Conservation (phyloP, 2,797 vertebrate genomes). For the Hypotaenidia philippensis region DNA sequence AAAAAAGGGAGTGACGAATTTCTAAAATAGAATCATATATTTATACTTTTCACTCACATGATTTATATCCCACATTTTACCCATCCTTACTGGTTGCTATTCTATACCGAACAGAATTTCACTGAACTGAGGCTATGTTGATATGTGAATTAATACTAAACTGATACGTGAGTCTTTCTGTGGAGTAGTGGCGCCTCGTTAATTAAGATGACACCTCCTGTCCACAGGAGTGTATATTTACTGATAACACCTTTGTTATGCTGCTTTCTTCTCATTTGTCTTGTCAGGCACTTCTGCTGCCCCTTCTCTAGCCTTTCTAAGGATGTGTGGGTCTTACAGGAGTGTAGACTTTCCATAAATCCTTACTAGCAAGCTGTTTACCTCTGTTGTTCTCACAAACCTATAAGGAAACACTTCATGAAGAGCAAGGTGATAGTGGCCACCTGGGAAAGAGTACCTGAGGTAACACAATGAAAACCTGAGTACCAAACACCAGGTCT, state of each 20-base stretch:
- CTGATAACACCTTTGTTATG: fast-evolving
- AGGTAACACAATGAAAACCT: not conserved
- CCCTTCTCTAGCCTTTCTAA: not conserved
- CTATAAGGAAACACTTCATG: not conserved
- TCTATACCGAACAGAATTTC: not conserved
- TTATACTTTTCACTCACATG: not conserved
- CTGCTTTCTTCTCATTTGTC: not conserved
- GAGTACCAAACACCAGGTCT: not conserved
- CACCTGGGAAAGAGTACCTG: not conserved
- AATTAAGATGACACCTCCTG: not conserved
- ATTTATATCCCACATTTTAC: not conserved
- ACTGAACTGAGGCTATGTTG: not conserved
- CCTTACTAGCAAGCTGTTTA: not conserved
- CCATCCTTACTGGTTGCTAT: not conserved
- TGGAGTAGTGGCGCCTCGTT: not conserved
- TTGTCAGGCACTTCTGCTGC: not conserved
- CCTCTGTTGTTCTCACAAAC: not conserved
- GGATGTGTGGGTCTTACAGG: not conserved
- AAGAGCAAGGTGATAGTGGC: not conserved
- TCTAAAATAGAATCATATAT: not conserved
- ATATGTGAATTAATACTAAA: not conserved
- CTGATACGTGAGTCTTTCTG: not conserved
- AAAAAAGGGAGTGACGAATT: not conserved
- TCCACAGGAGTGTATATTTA: not conserved
- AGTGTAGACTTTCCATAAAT: not conserved